These are phyloP conservation scores for Phenganax marumi DNA, from an alignment of 92 coral and sea anemone species.

Conservation along the genomic window DNA sequence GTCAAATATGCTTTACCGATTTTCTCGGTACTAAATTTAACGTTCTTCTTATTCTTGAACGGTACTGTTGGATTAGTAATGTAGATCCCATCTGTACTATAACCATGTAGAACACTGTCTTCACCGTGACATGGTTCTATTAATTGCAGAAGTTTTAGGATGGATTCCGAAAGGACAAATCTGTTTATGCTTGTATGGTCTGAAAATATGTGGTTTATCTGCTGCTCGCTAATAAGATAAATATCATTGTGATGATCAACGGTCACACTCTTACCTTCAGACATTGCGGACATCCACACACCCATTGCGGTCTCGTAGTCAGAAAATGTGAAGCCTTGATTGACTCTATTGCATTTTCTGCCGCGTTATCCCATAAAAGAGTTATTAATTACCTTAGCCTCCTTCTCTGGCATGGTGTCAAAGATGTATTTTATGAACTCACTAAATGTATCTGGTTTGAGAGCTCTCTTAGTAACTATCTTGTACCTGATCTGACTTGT, in stretches of 20 bases:
- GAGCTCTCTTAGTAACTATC: constrained; percentile 29
- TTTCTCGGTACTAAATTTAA: constrained; percentile 27
- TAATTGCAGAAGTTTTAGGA: constrained; percentile 32
- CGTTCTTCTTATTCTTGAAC: constrained; percentile 43
- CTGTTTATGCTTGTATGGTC: constrained; percentile 48
- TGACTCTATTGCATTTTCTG: constrained; percentile 16
- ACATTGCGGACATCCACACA: constrained; percentile 36
- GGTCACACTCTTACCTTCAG: too few relatives aligned
- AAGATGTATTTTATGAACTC: constrained; percentile 35
- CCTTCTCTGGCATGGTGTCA: constrained; percentile 29
- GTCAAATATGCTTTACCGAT: constrained; percentile 52
- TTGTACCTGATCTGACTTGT: constrained; percentile 18
- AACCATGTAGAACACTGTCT: constrained; percentile 29
- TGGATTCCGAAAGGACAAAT: constrained; percentile 31
- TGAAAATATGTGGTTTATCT: constrained; percentile 22
- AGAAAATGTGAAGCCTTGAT: constrained; percentile 33
- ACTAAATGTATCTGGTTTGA: constrained; percentile 44
- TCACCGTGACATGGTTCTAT: constrained; percentile 39
- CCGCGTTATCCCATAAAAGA: constrained; percentile 43
- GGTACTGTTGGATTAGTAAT: constrained; percentile 33
- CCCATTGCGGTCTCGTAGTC: constrained; percentile 33
- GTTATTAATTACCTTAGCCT: constrained; percentile 50
- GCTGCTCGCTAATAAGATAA: constrained; percentile 41
- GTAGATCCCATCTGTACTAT: constrained; percentile 51
- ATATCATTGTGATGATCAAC: too few relatives aligned